These are phyloP conservation scores for Cephalopterus ornatus DNA, from an alignment of 2,113 vertebrate genomes.

Conservation along the genomic window DNA sequence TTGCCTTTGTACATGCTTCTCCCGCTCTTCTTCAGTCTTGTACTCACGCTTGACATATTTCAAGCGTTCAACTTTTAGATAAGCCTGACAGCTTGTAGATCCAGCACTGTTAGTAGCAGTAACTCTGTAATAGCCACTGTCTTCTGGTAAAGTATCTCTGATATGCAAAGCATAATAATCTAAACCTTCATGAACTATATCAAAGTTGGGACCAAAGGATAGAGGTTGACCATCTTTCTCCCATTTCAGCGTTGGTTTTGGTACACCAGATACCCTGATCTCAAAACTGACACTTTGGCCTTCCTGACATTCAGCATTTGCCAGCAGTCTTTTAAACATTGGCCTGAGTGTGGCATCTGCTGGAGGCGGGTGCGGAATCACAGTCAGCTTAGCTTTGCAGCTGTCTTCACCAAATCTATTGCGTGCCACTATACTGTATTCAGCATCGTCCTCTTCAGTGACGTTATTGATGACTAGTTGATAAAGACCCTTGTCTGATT, in stretches of 20 bases:
- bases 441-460: constrained; percentile 87
- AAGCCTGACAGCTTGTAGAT: constrained; percentile 94
- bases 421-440: constrained; percentile 90
- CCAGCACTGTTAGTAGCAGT: constrained; percentile 96
- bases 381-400: constrained; percentile 92
- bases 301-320: constrained; percentile 93
- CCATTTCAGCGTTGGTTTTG: constrained; percentile 86
- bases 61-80: constrained; percentile 88
- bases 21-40: constrained; percentile 79
- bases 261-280: constrained; percentile 92
- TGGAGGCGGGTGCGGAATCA: constrained; percentile 87
- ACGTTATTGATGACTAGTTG: constrained; percentile 87
- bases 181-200: constrained; percentile 93
- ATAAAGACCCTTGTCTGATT: constrained; percentile 93
- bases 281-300: constrained; percentile 93
- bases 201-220: constrained; percentile 89
- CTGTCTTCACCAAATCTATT: constrained; percentile 95
- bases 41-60: constrained; percentile 90
- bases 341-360: constrained; percentile 91
- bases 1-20: constrained; percentile 75
- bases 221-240: constrained; percentile 94
- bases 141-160: constrained; percentile 90
- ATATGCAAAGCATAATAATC: constrained; percentile 96
- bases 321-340: constrained; percentile 98
- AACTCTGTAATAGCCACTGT: constrained; percentile 94